Evolutionary conservation across 2,113 vertebrate species (phyloP), one percentile per base, ranked within the genome.

Genomic region (Xenopus borealis): DNA sequence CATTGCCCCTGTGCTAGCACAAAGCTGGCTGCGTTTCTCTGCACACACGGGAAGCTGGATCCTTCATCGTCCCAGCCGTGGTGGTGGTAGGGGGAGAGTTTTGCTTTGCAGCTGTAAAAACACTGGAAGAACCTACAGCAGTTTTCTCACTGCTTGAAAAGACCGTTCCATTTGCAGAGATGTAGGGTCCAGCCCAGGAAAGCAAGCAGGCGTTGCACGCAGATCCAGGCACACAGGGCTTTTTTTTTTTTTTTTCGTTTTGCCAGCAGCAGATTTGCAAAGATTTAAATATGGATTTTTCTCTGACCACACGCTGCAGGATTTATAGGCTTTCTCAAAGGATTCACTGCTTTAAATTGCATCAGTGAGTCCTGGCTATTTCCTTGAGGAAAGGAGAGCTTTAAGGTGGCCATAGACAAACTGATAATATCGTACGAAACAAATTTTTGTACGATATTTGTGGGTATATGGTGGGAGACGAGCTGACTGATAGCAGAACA

Each of bases 101-200:
- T 40, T 2, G 33, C 69, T 63, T 27, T 62, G 66, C 73, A 69
- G 73, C 73, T 76, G 73, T 76, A 69, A 76, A 69, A 69, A 76
- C 73, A 59, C 66, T 55, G 45, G 17, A 53, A 7, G 11, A 69
- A 69, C 46, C 44, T 18, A 66, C 72, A 68, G 72, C 58, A 66
- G 55, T 67, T 66, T 67, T 67, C 65, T 27, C 44, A 67, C 65
- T 50, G 13, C 14, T 19, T 45, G 27, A 27, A 64, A 27, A 57
- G 33, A 52, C n/a, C 12, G 18, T 33, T 62, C 18, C 59, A 47
- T 61, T 59, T 23, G 40, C 23, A 33, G 72, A 45, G 64, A 58
- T 55, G 30, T 30, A 68, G 44, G 62, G 65, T 20, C 55, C 45
- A 30, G 52, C 66, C 61, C 65, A 61, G 53, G 14, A 8, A 8